Evolutionary conservation across 2,113 vertebrate genomes (phyloP).

Genomic region (Chrysochloris asiatica): DNA sequence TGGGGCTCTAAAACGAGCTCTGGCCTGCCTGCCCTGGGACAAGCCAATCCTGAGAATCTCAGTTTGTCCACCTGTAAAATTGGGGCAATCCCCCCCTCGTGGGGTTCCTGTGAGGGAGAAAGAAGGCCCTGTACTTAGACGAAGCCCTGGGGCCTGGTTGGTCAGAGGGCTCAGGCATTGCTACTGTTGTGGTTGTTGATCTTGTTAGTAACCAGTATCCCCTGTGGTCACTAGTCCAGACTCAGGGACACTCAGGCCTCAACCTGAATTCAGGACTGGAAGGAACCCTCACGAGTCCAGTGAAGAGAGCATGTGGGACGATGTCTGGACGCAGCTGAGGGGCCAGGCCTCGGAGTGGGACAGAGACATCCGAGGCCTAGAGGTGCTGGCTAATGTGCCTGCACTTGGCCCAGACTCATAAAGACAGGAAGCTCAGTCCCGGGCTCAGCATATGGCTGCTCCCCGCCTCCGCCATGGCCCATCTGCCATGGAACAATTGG

Average conservation of each 20-base stretch:
- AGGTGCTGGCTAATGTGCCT: background rate
- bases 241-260: background rate
- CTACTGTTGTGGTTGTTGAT: accelerated
- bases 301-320: background rate
- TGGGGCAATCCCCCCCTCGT: accelerated
- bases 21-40: background rate
- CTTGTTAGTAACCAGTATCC: background rate
- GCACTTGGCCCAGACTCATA: background rate
- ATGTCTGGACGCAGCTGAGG: background rate
- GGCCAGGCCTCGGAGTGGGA: background rate
- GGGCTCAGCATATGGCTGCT: accelerated
- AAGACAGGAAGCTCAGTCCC: background rate
- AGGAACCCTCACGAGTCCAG: background rate
- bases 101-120: background rate
- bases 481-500: background rate
- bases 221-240: background rate
- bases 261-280: background rate
- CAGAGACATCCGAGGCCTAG: background rate
- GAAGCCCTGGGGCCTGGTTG: background rate
- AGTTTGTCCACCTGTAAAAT: background rate
- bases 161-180: accelerated
- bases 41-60: background rate
- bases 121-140: background rate
- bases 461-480: background rate
- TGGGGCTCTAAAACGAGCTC: background rate